phyloP scores from a whole-genome alignment of 2,888 invertebrate species.

The Schizaphis graminum region DNA sequence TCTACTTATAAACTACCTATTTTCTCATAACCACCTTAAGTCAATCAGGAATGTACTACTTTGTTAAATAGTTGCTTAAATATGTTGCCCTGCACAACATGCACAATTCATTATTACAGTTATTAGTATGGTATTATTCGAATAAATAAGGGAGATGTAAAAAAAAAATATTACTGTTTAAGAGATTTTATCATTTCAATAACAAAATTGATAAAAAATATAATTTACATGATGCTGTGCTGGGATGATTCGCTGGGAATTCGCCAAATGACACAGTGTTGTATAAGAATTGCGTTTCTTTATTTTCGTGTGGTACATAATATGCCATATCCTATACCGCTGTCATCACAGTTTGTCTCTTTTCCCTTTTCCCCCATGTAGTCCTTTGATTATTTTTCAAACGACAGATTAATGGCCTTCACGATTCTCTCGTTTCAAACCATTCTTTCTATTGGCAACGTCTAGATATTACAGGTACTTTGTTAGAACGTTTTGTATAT shows the following conservation, averaged over 20 bases:
- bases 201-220: neutral
- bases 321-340: neutral
- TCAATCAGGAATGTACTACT: too few relatives aligned
- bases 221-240: neutral
- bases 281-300: neutral
- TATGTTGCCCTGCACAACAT: too few relatives aligned
- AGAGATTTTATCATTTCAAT: neutral
- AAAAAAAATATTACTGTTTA: neutral
- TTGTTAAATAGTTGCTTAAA: too few relatives aligned
- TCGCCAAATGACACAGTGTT: neutral
- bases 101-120: too few relatives aligned
- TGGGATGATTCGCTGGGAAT: neutral
- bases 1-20: too few relatives aligned
- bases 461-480: constrained; percentile 20
- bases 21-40: too few relatives aligned
- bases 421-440: constrained; percentile 24
- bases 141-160: neutral
- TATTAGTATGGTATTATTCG: neutral
- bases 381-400: constrained; percentile 59
- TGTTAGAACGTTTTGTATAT: constrained; percentile 6
- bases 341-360: constrained; percentile 36
- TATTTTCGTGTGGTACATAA: neutral
- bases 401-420: constrained; percentile 49
- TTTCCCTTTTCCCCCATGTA: neutral
- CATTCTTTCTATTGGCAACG: neutral